phyloP scores from a whole-genome alignment of 2,113 vertebrate species.

The Labeo rohita region DNA sequence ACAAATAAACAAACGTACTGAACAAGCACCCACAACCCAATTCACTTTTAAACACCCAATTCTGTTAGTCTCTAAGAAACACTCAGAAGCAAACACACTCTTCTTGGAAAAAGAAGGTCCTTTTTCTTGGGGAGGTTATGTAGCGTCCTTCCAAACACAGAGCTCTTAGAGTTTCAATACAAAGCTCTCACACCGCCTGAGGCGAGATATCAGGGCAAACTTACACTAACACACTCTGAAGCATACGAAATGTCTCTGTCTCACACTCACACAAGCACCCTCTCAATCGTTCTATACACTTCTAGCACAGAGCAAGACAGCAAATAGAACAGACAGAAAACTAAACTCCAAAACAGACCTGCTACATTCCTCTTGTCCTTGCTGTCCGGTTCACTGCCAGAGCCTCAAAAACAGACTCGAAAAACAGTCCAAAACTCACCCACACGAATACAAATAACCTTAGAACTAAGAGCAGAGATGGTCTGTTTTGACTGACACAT shows the following conservation, averaged over 20 bases:
- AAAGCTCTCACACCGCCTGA: conserved; percentile 27
- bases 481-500: conserved; percentile 7
- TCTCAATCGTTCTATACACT: neutral
- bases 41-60: neutral
- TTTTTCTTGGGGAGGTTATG: neutral
- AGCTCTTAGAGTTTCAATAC: conserved; percentile 18
- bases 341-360: conserved; percentile 45
- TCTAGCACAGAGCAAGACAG: conserved; percentile 16
- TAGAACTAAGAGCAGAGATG: neutral
- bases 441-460: conserved; percentile 17
- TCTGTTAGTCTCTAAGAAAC: conserved; percentile 30
- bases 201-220: conserved; percentile 18
- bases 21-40: conserved; percentile 6
- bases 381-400: neutral
- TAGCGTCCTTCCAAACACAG: conserved; percentile 1
- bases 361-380: conserved; percentile 63
- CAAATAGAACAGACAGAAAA: conserved; percentile 24
- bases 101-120: conserved; percentile 1
- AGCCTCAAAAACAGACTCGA: neutral
- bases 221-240: neutral
- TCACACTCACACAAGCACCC: conserved; percentile 3
- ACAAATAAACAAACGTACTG: conserved; percentile 36
- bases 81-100: neutral
- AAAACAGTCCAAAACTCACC: conserved; percentile 12
- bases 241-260: neutral